Conservation (phyloP, 2,888 invertebrate genomes). For the Corythucha ciliata region DNA sequence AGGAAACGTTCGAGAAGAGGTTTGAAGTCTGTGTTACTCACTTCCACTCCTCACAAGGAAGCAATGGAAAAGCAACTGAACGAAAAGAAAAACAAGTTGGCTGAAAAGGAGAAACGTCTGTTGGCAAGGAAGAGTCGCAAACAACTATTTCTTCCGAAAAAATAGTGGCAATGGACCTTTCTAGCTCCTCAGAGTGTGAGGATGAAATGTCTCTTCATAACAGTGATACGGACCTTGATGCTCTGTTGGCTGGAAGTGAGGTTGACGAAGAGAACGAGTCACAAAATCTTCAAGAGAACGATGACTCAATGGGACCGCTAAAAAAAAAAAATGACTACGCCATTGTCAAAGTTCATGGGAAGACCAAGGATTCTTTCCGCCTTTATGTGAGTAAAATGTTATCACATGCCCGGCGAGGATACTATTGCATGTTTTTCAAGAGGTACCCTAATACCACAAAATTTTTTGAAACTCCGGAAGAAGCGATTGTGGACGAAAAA, state of each 20-base stretch:
- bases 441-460: slow-evolving; percentile 15
- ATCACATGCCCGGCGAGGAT: slow-evolving; percentile 13
- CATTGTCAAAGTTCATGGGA: slow-evolving; percentile 23
- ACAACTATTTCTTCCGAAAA: slow-evolving; percentile 7
- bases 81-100: not conserved
- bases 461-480: slow-evolving; percentile 24
- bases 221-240: slow-evolving; percentile 10
- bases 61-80: slow-evolving; percentile 6
- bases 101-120: slow-evolving; percentile 1
- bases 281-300: slow-evolving; percentile 1
- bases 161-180: not conserved
- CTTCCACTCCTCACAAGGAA: slow-evolving; percentile 16
- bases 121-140: not conserved
- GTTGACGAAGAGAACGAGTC: slow-evolving; percentile 11
- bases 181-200: slow-evolving; percentile 7
- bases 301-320: not conserved
- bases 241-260: slow-evolving; percentile 1
- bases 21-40: slow-evolving; percentile 5
- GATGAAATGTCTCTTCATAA: slow-evolving; percentile 17
- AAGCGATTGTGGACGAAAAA: slow-evolving; percentile 20
- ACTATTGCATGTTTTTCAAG: slow-evolving; percentile 24
- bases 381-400: slow-evolving; percentile 21
- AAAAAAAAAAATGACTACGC: slow-evolving; percentile 10
- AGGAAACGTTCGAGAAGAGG: slow-evolving; percentile 7
- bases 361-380: slow-evolving; percentile 19